Percentiles rank a stretch among this genome's conserved stretches.
These are phyloP conservation scores for Teleogryllus occipitalis DNA, from an alignment of 1,140 invertebrate genomes.

Conservation along the genomic window DNA sequence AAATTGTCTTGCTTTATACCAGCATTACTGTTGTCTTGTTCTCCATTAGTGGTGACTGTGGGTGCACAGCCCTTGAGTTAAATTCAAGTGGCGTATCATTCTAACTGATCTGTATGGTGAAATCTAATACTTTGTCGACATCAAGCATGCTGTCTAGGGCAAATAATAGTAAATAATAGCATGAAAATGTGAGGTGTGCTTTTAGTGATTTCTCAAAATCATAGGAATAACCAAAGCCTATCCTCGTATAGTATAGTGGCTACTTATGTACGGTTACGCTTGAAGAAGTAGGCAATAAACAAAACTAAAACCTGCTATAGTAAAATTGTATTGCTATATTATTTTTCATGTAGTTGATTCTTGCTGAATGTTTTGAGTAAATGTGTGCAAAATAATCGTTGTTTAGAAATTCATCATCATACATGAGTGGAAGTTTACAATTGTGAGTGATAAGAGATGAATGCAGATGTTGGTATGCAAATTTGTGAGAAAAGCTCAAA, in stretches of 20 bases:
- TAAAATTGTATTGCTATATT: neutral
- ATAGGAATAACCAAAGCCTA: neutral
- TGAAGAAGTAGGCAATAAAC: neutral
- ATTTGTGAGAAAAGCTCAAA: too few species aligned
- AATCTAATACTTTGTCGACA: neutral
- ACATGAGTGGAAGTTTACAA: too few species aligned
- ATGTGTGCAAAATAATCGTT: too few species aligned
- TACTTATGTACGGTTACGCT: neutral
- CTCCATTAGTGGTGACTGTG: neutral
- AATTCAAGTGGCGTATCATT: neutral
- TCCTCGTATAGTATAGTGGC: neutral
- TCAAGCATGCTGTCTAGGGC: neutral
- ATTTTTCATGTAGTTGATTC: neutral
- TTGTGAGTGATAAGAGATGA: too few species aligned
- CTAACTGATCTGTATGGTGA: neutral
- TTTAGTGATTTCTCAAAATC: neutral
- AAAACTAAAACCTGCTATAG: neutral
- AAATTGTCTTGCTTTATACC: neutral
- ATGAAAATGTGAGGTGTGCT: neutral
- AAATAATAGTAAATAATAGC: neutral
- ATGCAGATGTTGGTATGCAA: too few species aligned
- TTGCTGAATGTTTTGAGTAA: neutral
- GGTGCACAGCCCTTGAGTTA: neutral
- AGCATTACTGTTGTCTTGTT: neutral
- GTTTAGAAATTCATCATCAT: too few species aligned